These are phyloP conservation scores for Rhyacophila brunnea DNA, from an alignment of 1,140 invertebrate species.

Conservation along the genomic window DNA sequence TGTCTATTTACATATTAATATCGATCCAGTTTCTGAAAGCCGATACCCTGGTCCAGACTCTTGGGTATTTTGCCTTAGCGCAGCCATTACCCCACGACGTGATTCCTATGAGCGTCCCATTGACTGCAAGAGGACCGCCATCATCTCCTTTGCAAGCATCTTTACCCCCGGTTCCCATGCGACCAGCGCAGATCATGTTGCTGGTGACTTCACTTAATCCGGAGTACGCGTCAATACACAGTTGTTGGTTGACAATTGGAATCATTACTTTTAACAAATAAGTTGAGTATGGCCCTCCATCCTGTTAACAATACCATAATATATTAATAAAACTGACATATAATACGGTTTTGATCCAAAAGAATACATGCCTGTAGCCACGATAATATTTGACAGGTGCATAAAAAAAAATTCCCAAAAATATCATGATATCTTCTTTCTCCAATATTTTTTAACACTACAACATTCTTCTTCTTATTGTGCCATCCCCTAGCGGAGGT, in stretches of 20 bases:
- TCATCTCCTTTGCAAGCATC: constrained; percentile 56
- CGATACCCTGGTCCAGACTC: constrained; percentile 56
- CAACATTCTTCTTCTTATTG: no score
- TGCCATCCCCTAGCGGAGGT: no score
- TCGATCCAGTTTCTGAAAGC: constrained; percentile 20
- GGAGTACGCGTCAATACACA: constrained; percentile 40
- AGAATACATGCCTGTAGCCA: background rate
- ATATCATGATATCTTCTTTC: no score
- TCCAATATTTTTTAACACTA: no score
- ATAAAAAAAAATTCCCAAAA: no score
- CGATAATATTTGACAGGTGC: background rate
- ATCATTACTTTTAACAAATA: constrained; percentile 44
- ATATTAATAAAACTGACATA: background rate
- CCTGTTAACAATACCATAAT: constrained; percentile 8
- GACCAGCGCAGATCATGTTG: constrained; percentile 71
- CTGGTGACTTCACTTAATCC: constrained; percentile 48
- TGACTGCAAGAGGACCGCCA: constrained; percentile 58
- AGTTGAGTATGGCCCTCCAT: constrained; percentile 33
- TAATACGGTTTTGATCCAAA: background rate
- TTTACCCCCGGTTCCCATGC: constrained; percentile 34
- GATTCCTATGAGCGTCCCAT: constrained; percentile 56
- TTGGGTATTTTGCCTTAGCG: constrained; percentile 50
- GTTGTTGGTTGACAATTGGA: constrained; percentile 40
- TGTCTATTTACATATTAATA: constrained; percentile 1
- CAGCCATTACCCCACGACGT: constrained; percentile 54